Conservation (phyloP, 2,888 invertebrate species). For the Atrina japonica region DNA sequence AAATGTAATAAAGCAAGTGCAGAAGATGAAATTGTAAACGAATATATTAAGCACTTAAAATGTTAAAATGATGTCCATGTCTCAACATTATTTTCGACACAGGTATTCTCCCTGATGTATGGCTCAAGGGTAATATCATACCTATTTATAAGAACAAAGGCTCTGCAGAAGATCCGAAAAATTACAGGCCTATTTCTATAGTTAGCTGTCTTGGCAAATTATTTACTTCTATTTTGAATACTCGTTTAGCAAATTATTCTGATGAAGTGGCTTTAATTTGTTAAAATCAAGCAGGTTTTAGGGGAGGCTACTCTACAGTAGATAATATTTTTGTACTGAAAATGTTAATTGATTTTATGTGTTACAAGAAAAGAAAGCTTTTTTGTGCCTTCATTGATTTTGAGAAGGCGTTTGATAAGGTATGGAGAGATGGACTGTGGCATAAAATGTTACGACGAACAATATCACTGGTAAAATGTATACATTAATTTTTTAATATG, state of each 20-base stretch:
- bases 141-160: slow-evolving; percentile 40
- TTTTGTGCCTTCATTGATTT: slow-evolving; percentile 23
- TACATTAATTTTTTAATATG: slow-evolving; percentile 24
- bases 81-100: slow-evolving; percentile 12
- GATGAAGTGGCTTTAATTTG: slow-evolving; percentile 4
- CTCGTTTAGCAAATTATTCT: slow-evolving; percentile 4
- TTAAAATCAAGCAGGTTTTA: slow-evolving; percentile 36
- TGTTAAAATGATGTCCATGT: neutral
- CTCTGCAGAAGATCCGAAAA: neutral
- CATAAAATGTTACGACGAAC: slow-evolving; percentile 15
- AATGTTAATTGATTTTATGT: neutral
- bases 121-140: slow-evolving; percentile 19
- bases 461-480: slow-evolving; percentile 22
- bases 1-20: too few relatives aligned
- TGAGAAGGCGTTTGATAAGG: slow-evolving; percentile 18
- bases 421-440: slow-evolving; percentile 25
- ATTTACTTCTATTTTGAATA: slow-evolving; percentile 20
- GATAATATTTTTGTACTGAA: slow-evolving; percentile 12
- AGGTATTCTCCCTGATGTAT: slow-evolving; percentile 22
- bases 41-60: too few relatives aligned
- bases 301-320: slow-evolving; percentile 20
- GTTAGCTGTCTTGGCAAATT: slow-evolving; percentile 2
- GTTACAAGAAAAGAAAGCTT: slow-evolving; percentile 11
- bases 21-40: too few relatives aligned
- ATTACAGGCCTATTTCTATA: slow-evolving; percentile 34